A percentile compares a stretch with the other conserved stretches of the same genome.
Evolutionary conservation across 2,797 vertebrate genomes (phyloP).

Genomic region (Diceros bicornis): DNA sequence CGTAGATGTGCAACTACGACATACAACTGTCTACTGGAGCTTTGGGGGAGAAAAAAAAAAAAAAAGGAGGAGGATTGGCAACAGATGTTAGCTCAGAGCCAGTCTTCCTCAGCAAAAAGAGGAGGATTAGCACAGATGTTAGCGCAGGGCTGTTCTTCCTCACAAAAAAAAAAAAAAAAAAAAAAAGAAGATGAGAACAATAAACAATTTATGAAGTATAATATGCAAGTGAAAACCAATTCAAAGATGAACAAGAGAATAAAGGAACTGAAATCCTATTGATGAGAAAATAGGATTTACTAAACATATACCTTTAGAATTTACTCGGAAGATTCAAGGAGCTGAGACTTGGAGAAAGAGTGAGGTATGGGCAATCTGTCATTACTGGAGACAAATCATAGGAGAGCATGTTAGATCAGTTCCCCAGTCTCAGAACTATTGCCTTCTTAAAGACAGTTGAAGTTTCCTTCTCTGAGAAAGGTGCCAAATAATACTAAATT

Average conservation of each 20-base stretch:
- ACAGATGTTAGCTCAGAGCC: no score
- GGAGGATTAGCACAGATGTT: no score
- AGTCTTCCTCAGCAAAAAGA: no score
- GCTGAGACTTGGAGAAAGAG: neutral
- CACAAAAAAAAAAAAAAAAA: no score
- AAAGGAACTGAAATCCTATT: neutral
- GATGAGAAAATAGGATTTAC: neutral
- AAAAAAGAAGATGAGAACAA: neutral
- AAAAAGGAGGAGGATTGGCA: no score
- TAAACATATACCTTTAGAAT: neutral
- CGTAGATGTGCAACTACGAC: no score
- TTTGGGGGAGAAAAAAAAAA: no score
- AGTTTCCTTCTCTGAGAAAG: neutral
- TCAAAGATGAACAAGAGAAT: neutral
- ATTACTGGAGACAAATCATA: neutral
- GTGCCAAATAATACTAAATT: neutral
- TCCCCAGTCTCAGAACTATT: neutral
- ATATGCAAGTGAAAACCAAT: neutral
- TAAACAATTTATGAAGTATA: neutral
- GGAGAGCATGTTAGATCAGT: neutral
- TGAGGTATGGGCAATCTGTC: neutral
- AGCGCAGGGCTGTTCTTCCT: no score
- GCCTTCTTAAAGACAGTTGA: neutral
- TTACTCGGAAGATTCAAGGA: neutral
- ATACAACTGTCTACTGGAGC: no score